Conservation (phyloP, 2,888 invertebrate species). For the Sialis lutaria region DNA sequence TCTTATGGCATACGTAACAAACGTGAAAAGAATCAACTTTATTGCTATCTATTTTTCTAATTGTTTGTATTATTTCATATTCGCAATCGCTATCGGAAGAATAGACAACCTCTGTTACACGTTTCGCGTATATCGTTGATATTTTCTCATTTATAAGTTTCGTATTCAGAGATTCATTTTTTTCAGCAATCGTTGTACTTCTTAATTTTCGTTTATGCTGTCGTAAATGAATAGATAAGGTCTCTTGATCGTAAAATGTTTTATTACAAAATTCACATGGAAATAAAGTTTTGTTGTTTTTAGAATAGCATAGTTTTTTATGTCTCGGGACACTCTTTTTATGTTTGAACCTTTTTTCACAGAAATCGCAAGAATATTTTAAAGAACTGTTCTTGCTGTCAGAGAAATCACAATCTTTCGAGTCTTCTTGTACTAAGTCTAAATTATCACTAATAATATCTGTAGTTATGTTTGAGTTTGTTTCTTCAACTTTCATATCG, state of each 20-base stretch:
- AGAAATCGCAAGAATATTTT: not conserved
- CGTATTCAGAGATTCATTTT: not conserved
- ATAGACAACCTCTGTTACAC: constrained; percentile 8
- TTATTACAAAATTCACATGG: constrained; percentile 7
- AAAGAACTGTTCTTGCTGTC: not conserved
- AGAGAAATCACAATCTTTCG: too few relatives aligned
- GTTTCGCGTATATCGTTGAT: constrained; percentile 7
- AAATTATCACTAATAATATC: not conserved
- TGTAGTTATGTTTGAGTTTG: not conserved
- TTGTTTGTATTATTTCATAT: constrained; percentile 10
- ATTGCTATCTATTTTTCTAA: constrained; percentile 6
- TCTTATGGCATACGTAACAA: constrained; percentile 9
- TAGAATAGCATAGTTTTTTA: constrained; percentile 5
- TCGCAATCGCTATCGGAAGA: constrained; percentile 11
- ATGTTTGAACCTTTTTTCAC: not conserved
- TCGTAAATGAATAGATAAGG: constrained; percentile 5
- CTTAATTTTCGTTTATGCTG: constrained; percentile 3
- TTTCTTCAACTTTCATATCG: too few relatives aligned
- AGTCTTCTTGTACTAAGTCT: too few relatives aligned
- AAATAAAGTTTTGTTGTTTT: constrained; percentile 5
- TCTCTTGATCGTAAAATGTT: constrained; percentile 5
- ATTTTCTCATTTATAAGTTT: constrained; percentile 6
- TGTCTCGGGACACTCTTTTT: constrained; percentile 6
- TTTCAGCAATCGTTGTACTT: not conserved
- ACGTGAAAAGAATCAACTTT: constrained; percentile 2